These are phyloP conservation scores for Theonella swinhoei DNA, from an alignment of 37 sponge, comb jelly and placozoan species.

Conservation along the genomic window DNA sequence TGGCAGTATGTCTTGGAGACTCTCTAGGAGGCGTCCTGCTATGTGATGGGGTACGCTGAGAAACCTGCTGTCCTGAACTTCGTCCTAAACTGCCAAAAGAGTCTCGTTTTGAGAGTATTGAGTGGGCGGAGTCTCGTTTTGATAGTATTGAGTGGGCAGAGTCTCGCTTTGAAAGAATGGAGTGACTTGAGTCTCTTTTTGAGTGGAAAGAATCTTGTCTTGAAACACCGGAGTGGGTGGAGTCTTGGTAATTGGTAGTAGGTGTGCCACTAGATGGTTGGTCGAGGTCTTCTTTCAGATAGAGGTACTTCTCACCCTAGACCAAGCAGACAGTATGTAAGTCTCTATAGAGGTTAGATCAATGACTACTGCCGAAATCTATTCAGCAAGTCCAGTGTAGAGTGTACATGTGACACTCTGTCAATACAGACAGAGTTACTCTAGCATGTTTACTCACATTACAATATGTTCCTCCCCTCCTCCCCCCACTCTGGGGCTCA, in stretches of 20 bases:
- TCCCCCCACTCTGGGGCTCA: no score
- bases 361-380: no score
- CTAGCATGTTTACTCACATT: no score
- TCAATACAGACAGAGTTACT: no score
- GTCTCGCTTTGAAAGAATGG: background rate
- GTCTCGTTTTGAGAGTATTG: background rate
- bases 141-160: background rate
- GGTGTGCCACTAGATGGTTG: constrained; percentile 27
- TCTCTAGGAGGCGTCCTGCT: background rate
- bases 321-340: background rate
- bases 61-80: no score
- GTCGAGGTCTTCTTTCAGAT: constrained; percentile 40
- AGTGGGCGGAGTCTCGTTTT: background rate
- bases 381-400: no score
- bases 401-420: no score
- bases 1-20: background rate
- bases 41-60: background rate
- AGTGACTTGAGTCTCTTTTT: no score
- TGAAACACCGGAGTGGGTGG: background rate
- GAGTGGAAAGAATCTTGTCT: background rate
- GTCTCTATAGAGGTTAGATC: no score
- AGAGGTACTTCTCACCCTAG: constrained; percentile 66
- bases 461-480: no score
- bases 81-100: no score
- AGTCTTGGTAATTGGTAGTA: background rate